These are phyloP conservation scores for Syritta pipiens DNA, from an alignment of 2,888 invertebrate species.

Conservation along the genomic window DNA sequence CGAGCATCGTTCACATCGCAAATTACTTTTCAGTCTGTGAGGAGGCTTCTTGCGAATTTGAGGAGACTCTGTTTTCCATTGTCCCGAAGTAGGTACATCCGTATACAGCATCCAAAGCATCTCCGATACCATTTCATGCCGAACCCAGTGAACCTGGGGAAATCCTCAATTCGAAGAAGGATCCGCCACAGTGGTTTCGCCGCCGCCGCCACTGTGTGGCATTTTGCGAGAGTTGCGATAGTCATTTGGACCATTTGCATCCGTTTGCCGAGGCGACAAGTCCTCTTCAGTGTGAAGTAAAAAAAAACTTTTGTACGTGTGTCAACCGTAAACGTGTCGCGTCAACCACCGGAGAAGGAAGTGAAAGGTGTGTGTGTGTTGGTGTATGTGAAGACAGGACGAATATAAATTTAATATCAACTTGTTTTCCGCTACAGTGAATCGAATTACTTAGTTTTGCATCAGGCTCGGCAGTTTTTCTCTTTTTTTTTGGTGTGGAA, in stretches of 20 bases:
- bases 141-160: conserved; percentile 57
- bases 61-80: too few species aligned
- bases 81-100: conserved; percentile 32
- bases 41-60: conserved; percentile 43
- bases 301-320: conserved; percentile 51
- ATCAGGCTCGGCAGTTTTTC: neutral
- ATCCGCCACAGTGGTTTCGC: too few species aligned
- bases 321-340: conserved; percentile 48
- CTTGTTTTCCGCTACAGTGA: conserved; percentile 27
- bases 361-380: conserved; percentile 50
- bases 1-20: conserved; percentile 48
- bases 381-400: neutral
- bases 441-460: conserved; percentile 12
- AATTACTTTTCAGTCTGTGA: conserved; percentile 59
- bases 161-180: too few species aligned
- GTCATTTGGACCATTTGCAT: conserved; percentile 55
- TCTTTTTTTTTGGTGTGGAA: neutral
- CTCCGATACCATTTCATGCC: conserved; percentile 60
- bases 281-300: conserved; percentile 61
- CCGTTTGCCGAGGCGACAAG: conserved; percentile 25
- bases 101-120: too few species aligned
- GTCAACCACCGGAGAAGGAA: conserved; percentile 36
- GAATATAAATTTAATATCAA: conserved; percentile 28
- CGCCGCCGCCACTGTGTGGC: too few species aligned
- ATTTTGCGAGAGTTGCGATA: conserved; percentile 45